These are phyloP conservation scores for Apocrypta bakeri DNA, from an alignment of 1,140 invertebrate genomes.

Conservation along the genomic window DNA sequence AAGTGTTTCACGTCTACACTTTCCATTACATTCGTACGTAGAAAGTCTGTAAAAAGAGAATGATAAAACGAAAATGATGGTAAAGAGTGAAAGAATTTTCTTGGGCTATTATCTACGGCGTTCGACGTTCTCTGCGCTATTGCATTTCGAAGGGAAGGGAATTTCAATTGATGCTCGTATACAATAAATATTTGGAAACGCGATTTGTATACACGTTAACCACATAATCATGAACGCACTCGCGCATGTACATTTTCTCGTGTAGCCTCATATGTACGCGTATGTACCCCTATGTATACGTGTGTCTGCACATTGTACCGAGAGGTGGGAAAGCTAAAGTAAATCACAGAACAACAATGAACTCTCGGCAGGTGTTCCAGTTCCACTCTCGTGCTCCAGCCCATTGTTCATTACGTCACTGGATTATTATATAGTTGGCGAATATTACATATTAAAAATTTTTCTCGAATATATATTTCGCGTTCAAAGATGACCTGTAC, in stretches of 20 bases:
- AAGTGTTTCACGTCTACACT: too few relatives aligned
- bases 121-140: too few relatives aligned
- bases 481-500: too few relatives aligned
- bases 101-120: too few relatives aligned
- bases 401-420: conserved; percentile 33
- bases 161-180: conserved; percentile 22
- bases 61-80: not conserved
- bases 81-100: too few relatives aligned
- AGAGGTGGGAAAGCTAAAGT: conserved; percentile 23
- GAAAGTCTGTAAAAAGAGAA: too few relatives aligned
- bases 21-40: too few relatives aligned
- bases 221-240: conserved; percentile 32
- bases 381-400: conserved; percentile 16
- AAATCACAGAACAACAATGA: conserved; percentile 51
- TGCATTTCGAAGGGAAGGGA: not conserved
- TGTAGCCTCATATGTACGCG: too few relatives aligned
- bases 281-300: not conserved
- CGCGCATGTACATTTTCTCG: conserved; percentile 20
- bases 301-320: not conserved
- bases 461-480: too few relatives aligned
- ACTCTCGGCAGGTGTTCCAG: conserved; percentile 48
- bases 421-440: not conserved
- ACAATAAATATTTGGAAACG: conserved; percentile 43
- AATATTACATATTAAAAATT: too few relatives aligned
- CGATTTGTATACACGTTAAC: conserved; percentile 33